phyloP scores from a whole-genome alignment of 2,888 invertebrate species.

The Gonocerus acuteangulatus region DNA sequence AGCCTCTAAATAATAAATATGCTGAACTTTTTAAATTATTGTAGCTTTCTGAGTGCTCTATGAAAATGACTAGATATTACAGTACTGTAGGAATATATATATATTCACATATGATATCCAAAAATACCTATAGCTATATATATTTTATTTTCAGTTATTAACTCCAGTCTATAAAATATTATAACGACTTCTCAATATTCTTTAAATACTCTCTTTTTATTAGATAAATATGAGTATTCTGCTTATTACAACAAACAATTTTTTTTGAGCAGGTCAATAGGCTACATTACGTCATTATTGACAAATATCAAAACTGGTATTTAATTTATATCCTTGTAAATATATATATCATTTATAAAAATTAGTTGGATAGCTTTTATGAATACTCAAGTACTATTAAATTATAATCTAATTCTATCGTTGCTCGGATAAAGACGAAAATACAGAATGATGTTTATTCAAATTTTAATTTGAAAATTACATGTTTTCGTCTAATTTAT shows the following conservation, averaged over 20 bases:
- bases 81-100: slow-evolving; percentile 34
- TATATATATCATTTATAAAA: slow-evolving; percentile 36
- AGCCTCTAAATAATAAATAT: slow-evolving; percentile 21
- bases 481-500: slow-evolving; percentile 19
- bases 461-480: slow-evolving; percentile 7
- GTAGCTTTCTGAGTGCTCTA: slow-evolving; percentile 20
- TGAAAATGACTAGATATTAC: slow-evolving; percentile 23
- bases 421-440: slow-evolving; percentile 36
- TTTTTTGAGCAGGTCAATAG: slow-evolving; percentile 39
- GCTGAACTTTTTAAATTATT: slow-evolving; percentile 15
- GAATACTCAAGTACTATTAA: slow-evolving; percentile 22
- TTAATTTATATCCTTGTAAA: slow-evolving; percentile 28
- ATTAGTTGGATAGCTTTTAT: slow-evolving; percentile 34
- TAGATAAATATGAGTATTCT: slow-evolving; percentile 34
- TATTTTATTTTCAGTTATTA: slow-evolving; percentile 28
- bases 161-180: slow-evolving; percentile 37
- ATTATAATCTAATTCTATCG: slow-evolving; percentile 35
- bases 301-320: slow-evolving; percentile 34
- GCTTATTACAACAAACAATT: slow-evolving; percentile 33
- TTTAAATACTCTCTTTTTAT: slow-evolving; percentile 34
- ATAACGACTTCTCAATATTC: slow-evolving; percentile 22
- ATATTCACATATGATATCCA: slow-evolving; percentile 33
- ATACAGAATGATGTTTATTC: slow-evolving; percentile 24
- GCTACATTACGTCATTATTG: slow-evolving; percentile 37
- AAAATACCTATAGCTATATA: slow-evolving; percentile 36